Conservation (phyloP, 92 coral and sea anemone genomes). For the Actinernus sp. region DNA sequence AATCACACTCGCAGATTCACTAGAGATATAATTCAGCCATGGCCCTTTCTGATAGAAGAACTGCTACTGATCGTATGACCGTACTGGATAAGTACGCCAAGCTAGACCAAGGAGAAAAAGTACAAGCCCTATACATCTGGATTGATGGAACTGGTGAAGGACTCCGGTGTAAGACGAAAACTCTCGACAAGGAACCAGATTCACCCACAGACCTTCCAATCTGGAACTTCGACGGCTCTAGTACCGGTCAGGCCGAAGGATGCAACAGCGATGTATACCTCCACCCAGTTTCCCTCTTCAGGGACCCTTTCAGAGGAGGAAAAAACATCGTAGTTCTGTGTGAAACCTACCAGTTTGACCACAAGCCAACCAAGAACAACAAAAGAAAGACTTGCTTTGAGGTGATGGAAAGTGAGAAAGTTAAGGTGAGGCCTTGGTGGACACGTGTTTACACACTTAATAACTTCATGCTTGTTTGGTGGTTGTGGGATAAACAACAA, state of each 20-base stretch:
- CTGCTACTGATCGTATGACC: slow-evolving; percentile 52
- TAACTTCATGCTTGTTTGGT: no score
- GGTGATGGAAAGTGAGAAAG: slow-evolving; percentile 72
- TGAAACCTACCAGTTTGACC: slow-evolving; percentile 92
- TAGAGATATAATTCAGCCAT: no score
- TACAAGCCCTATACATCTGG: slow-evolving; percentile 97
- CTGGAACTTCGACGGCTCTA: slow-evolving; percentile 99
- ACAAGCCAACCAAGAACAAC: slow-evolving; percentile 87
- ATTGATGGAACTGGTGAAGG: slow-evolving; percentile 93
- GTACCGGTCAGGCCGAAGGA: slow-evolving; percentile 93
- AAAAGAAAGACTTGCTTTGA: slow-evolving; percentile 80
- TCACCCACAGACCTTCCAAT: slow-evolving; percentile 79
- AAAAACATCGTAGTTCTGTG: slow-evolving; percentile 89
- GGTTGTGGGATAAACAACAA: no score
- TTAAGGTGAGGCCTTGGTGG: slow-evolving; percentile 60
- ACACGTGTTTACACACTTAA: no score
- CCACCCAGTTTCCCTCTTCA: slow-evolving; percentile 90
- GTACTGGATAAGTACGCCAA: slow-evolving; percentile 68
- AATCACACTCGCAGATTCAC: no score
- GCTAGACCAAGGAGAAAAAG: slow-evolving; percentile 78
- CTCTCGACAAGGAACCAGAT: slow-evolving; percentile 65
- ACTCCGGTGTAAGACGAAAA: slow-evolving; percentile 93
- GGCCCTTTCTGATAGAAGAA: slow-evolving; percentile 56
- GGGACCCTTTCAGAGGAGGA: slow-evolving; percentile 95
- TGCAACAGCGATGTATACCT: slow-evolving; percentile 95